These are phyloP conservation scores for Sylvietta virens DNA, from an alignment of 2,113 vertebrate species.

Conservation along the genomic window DNA sequence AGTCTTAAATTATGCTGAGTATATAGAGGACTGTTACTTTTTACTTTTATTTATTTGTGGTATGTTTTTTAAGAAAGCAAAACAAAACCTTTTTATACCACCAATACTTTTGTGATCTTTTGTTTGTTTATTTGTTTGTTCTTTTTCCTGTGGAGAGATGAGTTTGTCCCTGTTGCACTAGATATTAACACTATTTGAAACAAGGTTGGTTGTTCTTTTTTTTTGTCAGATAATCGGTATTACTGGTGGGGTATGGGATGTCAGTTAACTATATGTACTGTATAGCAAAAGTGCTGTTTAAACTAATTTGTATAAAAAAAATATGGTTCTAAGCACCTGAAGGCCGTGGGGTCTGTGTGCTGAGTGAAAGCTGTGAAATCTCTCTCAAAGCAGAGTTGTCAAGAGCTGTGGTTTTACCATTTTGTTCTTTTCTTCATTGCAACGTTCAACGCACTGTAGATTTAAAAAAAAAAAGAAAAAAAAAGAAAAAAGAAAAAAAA, in stretches of 20 bases:
- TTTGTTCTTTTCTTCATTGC: constrained; percentile 55
- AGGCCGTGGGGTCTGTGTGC: background rate
- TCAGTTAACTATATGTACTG: constrained; percentile 53
- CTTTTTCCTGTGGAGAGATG: constrained; percentile 76
- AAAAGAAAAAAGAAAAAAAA: fast-evolving
- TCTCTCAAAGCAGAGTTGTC: constrained; percentile 62
- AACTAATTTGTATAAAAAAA: constrained; percentile 62
- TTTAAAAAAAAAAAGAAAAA: background rate
- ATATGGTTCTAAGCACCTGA: constrained; percentile 60
- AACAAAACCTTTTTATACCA: constrained; percentile 64
- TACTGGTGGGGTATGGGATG: constrained; percentile 50
- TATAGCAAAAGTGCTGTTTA: constrained; percentile 71
- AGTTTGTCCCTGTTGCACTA: constrained; percentile 79
- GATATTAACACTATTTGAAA: constrained; percentile 69
- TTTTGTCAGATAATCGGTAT: constrained; percentile 56
- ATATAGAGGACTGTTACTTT: constrained; percentile 78
- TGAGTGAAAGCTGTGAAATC: constrained; percentile 76
- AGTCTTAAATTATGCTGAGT: constrained; percentile 78
- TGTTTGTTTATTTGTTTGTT: constrained; percentile 27
- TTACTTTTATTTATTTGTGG: constrained; percentile 75
- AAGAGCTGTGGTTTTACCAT: constrained; percentile 67
- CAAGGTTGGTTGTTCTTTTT: background rate
- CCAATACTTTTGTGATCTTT: constrained; percentile 48
- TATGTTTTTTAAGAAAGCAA: constrained; percentile 57
- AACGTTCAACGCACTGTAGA: constrained; percentile 49